Conservation (phyloP, 2,113 vertebrate species). For the Pheucticus melanocephalus region DNA sequence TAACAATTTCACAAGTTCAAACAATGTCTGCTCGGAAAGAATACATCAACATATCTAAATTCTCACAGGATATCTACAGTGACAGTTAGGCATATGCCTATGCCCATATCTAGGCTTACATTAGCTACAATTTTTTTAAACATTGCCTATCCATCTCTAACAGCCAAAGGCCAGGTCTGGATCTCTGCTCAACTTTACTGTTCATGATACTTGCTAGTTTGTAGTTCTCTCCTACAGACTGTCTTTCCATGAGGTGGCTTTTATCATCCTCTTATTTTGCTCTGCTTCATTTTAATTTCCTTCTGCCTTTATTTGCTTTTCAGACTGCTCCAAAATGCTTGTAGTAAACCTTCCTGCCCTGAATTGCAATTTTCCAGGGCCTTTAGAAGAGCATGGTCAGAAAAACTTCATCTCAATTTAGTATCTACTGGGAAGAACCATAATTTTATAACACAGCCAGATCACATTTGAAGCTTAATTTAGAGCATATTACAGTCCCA, state of each 20-base stretch:
- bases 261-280: not conserved
- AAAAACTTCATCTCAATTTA: not conserved
- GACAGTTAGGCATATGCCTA: not conserved
- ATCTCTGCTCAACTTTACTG: not conserved
- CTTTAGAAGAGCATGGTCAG: not conserved
- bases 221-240: not conserved
- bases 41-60: not conserved
- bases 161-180: not conserved
- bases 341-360: not conserved
- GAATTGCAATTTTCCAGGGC: not conserved
- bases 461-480: not conserved
- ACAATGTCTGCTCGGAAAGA: not conserved
- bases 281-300: not conserved
- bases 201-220: not conserved
- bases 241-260: not conserved
- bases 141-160: not conserved
- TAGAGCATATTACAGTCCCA: not conserved
- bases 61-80: not conserved
- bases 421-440: not conserved
- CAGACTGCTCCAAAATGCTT: not conserved
- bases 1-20: not conserved
- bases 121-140: not conserved
- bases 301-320: not conserved
- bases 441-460: not conserved
- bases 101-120: not conserved